These are phyloP conservation scores for Lasioglossum marginatum DNA, from an alignment of 2,888 invertebrate genomes.

Conservation along the genomic window DNA sequence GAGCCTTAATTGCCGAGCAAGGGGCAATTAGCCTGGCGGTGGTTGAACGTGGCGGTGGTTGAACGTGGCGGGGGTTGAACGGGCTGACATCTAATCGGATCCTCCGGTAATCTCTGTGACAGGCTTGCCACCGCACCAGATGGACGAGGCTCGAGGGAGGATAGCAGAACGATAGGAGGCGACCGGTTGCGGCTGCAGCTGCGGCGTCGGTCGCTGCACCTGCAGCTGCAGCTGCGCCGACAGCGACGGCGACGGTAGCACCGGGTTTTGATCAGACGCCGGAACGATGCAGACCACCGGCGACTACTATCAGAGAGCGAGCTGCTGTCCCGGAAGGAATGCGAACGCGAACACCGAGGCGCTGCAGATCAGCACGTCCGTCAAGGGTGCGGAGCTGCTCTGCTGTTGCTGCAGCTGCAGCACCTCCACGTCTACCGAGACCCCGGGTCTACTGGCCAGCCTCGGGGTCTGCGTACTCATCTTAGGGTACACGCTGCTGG, in stretches of 20 bases:
- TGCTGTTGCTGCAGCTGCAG: constrained; percentile 87
- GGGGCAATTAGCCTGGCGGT: constrained; percentile 44
- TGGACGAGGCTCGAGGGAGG: constrained; percentile 65
- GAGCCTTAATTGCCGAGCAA: constrained; percentile 41
- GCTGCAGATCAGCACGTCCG: constrained; percentile 67
- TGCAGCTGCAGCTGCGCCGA: constrained; percentile 72
- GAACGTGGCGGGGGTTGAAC: neutral
- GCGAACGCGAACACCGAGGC: constrained; percentile 62
- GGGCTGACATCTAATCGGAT: constrained; percentile 46
- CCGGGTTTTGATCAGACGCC: constrained; percentile 66
- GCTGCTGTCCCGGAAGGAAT: constrained; percentile 78
- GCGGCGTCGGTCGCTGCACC: constrained; percentile 77
- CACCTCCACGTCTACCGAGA: constrained; percentile 83
- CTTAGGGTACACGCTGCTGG: constrained; percentile 95
- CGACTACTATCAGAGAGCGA: constrained; percentile 80
- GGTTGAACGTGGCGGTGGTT: neutral
- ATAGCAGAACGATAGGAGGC: constrained; percentile 70
- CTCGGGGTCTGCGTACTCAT: constrained; percentile 94
- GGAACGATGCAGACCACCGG: constrained; percentile 79
- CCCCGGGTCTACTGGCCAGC: constrained; percentile 90
- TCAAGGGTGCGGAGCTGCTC: constrained; percentile 82
- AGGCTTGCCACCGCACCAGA: constrained; percentile 60
- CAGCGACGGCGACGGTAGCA: constrained; percentile 70
- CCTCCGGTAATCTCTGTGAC: constrained; percentile 37
- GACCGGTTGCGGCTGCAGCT: constrained; percentile 77